phyloP scores from a whole-genome alignment of 2,888 invertebrate genomes.

The Macaria liturata region DNA sequence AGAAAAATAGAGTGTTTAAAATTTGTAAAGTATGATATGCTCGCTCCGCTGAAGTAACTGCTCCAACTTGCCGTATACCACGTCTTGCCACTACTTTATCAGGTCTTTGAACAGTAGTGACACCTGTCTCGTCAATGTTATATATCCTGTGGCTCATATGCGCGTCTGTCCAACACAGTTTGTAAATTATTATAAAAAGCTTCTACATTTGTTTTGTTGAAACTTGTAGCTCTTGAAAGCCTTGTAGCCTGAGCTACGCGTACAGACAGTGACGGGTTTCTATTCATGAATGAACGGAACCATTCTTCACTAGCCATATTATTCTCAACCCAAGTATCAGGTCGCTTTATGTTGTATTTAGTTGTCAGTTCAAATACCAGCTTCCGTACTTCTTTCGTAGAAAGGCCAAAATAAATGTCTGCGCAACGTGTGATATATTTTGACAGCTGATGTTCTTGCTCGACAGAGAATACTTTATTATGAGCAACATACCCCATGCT shows the following conservation, averaged over 20 bases:
- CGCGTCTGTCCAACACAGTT: background rate
- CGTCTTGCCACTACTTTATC: slow-evolving; percentile 3
- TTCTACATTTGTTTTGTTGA: slow-evolving; percentile 36
- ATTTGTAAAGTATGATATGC: slow-evolving; percentile 21
- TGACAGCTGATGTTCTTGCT: slow-evolving; percentile 11
- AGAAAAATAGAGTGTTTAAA: slow-evolving; percentile 1
- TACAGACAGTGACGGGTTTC: slow-evolving; percentile 35
- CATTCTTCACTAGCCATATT: slow-evolving; percentile 35
- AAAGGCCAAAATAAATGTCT: slow-evolving; percentile 13
- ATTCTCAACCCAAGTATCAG: slow-evolving; percentile 31
- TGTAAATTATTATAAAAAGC: slow-evolving; percentile 35
- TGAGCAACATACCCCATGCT: slow-evolving; percentile 6
- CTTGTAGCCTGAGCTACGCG: slow-evolving; percentile 39
- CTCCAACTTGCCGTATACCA: slow-evolving; percentile 41
- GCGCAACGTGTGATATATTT: slow-evolving; percentile 10
- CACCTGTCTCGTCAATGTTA: slow-evolving; percentile 35
- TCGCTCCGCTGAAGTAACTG: slow-evolving; percentile 50
- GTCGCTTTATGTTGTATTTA: slow-evolving; percentile 4
- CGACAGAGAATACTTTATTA: slow-evolving; percentile 6
- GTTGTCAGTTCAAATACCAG: background rate
- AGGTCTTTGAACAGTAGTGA: slow-evolving; percentile 38
- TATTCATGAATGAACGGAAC: slow-evolving; percentile 37
- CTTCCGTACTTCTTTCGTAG: slow-evolving; percentile 6
- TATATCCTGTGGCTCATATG: slow-evolving; percentile 33
- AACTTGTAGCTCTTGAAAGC: slow-evolving; percentile 34